Evolutionary conservation across 1,140 invertebrate genomes (phyloP).

Genomic region (Conus ventricosus): DNA sequence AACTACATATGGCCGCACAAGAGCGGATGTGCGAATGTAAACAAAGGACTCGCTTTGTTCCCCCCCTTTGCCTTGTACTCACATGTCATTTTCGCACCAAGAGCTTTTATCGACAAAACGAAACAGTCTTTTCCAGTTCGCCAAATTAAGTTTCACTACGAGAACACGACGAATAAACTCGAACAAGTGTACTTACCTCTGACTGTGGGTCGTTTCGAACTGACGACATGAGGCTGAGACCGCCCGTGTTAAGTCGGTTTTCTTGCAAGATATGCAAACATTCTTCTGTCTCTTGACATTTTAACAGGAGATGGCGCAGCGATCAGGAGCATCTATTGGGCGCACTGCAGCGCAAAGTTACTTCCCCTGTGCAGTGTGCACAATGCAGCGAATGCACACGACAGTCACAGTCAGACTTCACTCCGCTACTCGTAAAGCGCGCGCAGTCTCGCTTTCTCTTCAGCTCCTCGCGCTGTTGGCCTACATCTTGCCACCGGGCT

Average conservation of each 20-base stretch:
- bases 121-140: neutral
- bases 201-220: neutral
- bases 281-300: constrained; percentile 43
- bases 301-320: constrained; percentile 39
- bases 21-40: constrained; percentile 40
- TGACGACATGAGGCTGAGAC: constrained; percentile 36
- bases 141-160: neutral
- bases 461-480: neutral
- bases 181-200: constrained; percentile 15
- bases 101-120: constrained; percentile 20
- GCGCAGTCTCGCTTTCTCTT: constrained; percentile 1
- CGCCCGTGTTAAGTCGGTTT: constrained; percentile 27
- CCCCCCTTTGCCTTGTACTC: constrained; percentile 9
- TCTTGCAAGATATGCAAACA: constrained; percentile 42
- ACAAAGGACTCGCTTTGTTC: constrained; percentile 38
- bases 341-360: constrained; percentile 26
- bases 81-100: constrained; percentile 36
- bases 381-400: constrained; percentile 18
- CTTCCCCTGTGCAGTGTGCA: constrained; percentile 24
- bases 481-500: neutral
- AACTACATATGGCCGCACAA: constrained; percentile 22
- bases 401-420: constrained; percentile 3
- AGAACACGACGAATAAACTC: neutral
- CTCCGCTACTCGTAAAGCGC: constrained; percentile 3
- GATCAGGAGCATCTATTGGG: constrained; percentile 41